Percentiles rank a stretch among this genome's conserved stretches.
These are phyloP conservation scores for Erpetoichthys calabaricus DNA, from an alignment of 2,797 vertebrate species.

Conservation along the genomic window DNA sequence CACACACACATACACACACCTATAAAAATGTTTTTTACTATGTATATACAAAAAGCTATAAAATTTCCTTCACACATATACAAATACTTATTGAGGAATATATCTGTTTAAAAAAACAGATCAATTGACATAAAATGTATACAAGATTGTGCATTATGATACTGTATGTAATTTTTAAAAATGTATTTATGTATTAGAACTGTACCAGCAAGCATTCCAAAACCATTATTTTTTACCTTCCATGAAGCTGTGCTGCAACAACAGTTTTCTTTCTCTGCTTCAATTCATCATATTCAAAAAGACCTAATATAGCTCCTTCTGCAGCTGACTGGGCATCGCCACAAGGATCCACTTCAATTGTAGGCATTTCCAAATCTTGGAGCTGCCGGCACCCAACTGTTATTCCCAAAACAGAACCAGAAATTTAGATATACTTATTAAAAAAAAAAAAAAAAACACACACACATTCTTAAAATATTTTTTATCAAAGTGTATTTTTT, in stretches of 20 bases:
- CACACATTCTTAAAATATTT: not conserved
- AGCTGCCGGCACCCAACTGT: constrained; percentile 72
- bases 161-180: too few relatives aligned
- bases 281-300: constrained; percentile 76
- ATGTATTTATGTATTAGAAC: too few relatives aligned
- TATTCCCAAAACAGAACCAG: too few relatives aligned
- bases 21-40: too few relatives aligned
- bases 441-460: constrained; percentile 6
- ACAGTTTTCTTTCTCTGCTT: constrained; percentile 78
- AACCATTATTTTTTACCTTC: constrained; percentile 48
- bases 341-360: constrained; percentile 80
- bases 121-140: too few relatives aligned
- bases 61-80: too few relatives aligned
- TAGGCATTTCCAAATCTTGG: constrained; percentile 73
- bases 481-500: not conserved
- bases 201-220: not conserved
- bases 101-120: too few relatives aligned
- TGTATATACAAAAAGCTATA: too few relatives aligned
- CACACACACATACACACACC: too few relatives aligned
- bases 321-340: constrained; percentile 82
- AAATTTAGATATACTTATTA: not conserved
- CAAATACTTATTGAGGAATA: too few relatives aligned
- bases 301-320: constrained; percentile 76
- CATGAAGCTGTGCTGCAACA: constrained; percentile 55
- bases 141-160: too few relatives aligned